Base-by-base conservation (phyloP, 2,797 vertebrate genomes). In the Meda fulgida region DNA sequence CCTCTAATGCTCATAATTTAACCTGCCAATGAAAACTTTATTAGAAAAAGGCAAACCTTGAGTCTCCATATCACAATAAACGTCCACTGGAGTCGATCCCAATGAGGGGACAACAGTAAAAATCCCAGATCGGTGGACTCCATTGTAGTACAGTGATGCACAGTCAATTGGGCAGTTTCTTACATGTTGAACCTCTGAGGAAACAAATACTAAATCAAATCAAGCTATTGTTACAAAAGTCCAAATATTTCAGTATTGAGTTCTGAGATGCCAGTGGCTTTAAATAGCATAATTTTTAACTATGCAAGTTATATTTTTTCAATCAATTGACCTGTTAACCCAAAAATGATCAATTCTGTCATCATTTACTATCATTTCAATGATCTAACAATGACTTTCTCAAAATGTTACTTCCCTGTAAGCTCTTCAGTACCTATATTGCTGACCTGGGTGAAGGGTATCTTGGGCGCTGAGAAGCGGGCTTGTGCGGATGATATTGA, bases 61-160 rank as follows among this genome's bases (percentile, higher is more conserved):
- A 0, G 92, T 94, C 43, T 93, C 92, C 94, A 95, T 94, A 77
- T 95, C 94, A 16, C 94, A 95, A 71, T 92, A 86, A n/a, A 94
- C 93, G 13, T 94, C 89, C 0, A 92, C 85, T 0, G 93, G 92
- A 71, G 88, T 58, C 51, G 89, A 90, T 14, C 89, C 89, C 0
- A 89, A 67, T 0, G 91, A 90, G 6, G 93, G 93, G 85, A 93
- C 89, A 81, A 95, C 91, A 63, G 90, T 93, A 89, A 93, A 94
- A 84, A 93, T 23, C 1, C 93, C 93, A 0, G 94, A 92, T 0
- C 87, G 81, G 2, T 90, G 89, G 2, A 93, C 80, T 6, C 94
- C 94, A 0, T 91, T 94, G 89, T 93, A 92, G 86, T 94, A 94
- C 3, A 94, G 87, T 0, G 91, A 92, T 19, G 93, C 91, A 13